These are phyloP conservation scores for Sesia apiformis DNA, from an alignment of 2,888 invertebrate species.

Conservation along the genomic window DNA sequence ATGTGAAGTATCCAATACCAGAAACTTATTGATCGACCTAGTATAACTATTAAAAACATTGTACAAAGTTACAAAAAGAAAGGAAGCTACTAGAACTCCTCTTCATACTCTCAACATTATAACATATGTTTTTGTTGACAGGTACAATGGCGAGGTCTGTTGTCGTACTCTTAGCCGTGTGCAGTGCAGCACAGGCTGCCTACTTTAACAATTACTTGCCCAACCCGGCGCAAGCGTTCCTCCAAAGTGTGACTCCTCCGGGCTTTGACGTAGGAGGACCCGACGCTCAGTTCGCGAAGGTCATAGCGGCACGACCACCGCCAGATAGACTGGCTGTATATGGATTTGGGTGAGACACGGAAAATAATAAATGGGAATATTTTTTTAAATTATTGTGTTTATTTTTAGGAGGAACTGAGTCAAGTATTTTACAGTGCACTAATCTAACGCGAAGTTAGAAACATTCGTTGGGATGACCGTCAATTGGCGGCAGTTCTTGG, in stretches of 20 bases:
- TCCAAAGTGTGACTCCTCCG: not conserved
- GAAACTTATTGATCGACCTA: too few relatives aligned
- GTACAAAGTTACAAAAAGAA: too few relatives aligned
- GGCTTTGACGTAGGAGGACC: slow-evolving; percentile 3
- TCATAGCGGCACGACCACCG: slow-evolving; percentile 18
- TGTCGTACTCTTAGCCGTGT: not conserved
- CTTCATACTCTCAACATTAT: too few relatives aligned
- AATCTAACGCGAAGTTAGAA: too few relatives aligned
- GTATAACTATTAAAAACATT: too few relatives aligned
- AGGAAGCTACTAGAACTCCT: too few relatives aligned
- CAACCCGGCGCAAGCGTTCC: not conserved
- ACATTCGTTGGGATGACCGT: too few relatives aligned
- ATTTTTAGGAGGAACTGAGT: too few relatives aligned
- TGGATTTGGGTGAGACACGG: slow-evolving; percentile 42
- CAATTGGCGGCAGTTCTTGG: too few relatives aligned
- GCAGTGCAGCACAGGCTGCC: not conserved
- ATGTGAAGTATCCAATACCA: too few relatives aligned
- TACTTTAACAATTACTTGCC: not conserved
- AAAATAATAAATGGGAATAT: not conserved
- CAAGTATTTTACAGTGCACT: too few relatives aligned
- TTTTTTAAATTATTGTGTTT: too few relatives aligned
- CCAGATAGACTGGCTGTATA: slow-evolving; percentile 39
- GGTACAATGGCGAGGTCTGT: not conserved
- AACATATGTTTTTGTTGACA: not conserved
- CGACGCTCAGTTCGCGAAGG: slow-evolving; percentile 18